Evolutionary conservation across 2,888 invertebrate species (phyloP).

Genomic region (Phyllotreta cruciferae): DNA sequence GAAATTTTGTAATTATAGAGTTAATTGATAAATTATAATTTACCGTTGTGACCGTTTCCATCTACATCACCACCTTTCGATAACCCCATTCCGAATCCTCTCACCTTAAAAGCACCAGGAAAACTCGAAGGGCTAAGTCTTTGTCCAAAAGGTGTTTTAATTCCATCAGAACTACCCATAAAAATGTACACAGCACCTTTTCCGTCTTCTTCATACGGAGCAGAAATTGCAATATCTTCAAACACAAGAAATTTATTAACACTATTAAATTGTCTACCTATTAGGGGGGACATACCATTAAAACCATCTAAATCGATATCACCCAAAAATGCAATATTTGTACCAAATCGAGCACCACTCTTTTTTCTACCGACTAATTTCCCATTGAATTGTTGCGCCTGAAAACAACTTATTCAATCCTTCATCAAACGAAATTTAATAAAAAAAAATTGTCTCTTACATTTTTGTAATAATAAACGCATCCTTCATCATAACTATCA

Average conservation of each 20-base stretch:
- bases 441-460: constrained; percentile 27
- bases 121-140: constrained; percentile 62
- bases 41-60: constrained; percentile 68
- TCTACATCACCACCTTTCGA: constrained; percentile 69
- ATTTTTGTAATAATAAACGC: constrained; percentile 65
- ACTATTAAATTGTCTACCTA: constrained; percentile 3
- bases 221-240: constrained; percentile 70
- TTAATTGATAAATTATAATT: constrained; percentile 13
- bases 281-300: constrained; percentile 43
- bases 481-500: constrained; percentile 66
- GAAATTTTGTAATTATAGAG: not conserved
- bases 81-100: constrained; percentile 69
- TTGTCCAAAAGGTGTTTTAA: constrained; percentile 61
- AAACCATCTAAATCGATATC: constrained; percentile 48
- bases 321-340: constrained; percentile 43
- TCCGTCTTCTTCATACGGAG: constrained; percentile 69
- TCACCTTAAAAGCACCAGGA: constrained; percentile 43
- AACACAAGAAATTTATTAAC: not conserved
- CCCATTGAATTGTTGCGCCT: constrained; percentile 25
- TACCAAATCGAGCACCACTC: constrained; percentile 46
- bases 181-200: constrained; percentile 71
- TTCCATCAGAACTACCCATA: constrained; percentile 63
- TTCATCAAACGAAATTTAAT: not conserved
- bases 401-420: constrained; percentile 4
- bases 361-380: constrained; percentile 41